Percentiles rank a stretch among this genome's conserved stretches.
Evolutionary conservation across 2,797 vertebrate genomes (phyloP).

Genomic region (Pterois miles): DNA sequence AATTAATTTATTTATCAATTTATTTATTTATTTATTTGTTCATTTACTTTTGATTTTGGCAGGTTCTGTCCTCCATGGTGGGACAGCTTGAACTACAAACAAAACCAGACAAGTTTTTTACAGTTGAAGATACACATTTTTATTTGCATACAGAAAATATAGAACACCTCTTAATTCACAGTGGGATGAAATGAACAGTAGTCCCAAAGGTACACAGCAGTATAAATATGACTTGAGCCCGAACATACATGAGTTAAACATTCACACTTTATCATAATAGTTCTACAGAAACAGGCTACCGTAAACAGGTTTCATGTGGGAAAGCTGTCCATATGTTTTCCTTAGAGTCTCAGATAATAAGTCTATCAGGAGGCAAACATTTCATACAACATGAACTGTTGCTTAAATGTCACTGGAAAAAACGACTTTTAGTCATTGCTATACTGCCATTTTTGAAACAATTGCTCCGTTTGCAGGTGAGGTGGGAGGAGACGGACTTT

Average conservation of each 20-base stretch:
- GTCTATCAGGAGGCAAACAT: neutral
- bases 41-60: too few species aligned
- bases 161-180: conserved; percentile 48
- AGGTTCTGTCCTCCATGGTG: too few species aligned
- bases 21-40: too few species aligned
- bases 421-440: neutral
- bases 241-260: neutral
- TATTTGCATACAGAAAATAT: conserved; percentile 32
- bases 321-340: neutral
- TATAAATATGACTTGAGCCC: conserved; percentile 30
- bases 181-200: conserved; percentile 41
- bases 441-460: neutral
- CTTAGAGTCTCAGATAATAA: neutral
- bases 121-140: neutral
- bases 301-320: conserved; percentile 22
- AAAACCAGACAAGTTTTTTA: neutral
- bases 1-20: too few species aligned
- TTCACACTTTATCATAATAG: neutral
- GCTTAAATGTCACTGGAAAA: neutral
- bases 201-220: conserved; percentile 16
- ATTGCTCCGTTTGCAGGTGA: conserved; percentile 45
- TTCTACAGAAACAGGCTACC: neutral
- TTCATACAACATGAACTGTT: neutral
- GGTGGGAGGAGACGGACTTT: conserved; percentile 70
- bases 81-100: neutral